Evolutionary conservation across 2,797 vertebrate species (phyloP).

Genomic region (Falco peregrinus): DNA sequence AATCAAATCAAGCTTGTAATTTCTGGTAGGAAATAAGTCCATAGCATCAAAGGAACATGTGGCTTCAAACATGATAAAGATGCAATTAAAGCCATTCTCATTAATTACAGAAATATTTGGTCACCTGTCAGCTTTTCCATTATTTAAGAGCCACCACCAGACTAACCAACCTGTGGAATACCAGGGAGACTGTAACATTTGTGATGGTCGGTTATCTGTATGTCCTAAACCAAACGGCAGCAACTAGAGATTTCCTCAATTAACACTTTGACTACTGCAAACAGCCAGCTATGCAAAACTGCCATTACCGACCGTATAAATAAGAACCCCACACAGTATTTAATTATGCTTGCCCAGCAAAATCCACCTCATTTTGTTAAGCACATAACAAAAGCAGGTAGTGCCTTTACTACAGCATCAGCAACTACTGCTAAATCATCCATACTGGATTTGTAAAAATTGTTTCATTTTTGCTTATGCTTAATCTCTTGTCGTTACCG

Average conservation of each 20-base stretch:
- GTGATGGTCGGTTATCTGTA: accelerated
- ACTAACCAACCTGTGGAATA: neutral
- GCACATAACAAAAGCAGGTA: neutral
- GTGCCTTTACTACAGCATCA: neutral
- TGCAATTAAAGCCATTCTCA: neutral
- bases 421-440: neutral
- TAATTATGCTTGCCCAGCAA: neutral
- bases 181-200: neutral
- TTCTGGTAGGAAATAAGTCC: neutral
- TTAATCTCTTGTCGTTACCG: neutral
- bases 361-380: neutral
- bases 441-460: neutral
- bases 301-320: too few relatives aligned
- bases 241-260: neutral
- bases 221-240: neutral
- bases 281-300: neutral
- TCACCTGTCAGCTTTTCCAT: neutral
- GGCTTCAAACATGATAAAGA: neutral
- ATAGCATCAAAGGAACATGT: neutral
- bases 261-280: neutral
- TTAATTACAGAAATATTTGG: neutral
- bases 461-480: neutral
- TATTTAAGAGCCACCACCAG: neutral
- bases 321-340: neutral
- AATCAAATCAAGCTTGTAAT: neutral